Evolutionary conservation across 2,888 invertebrate genomes (phyloP), one percentile per base, ranked within the genome.

Genomic region (Taenaris catops): DNA sequence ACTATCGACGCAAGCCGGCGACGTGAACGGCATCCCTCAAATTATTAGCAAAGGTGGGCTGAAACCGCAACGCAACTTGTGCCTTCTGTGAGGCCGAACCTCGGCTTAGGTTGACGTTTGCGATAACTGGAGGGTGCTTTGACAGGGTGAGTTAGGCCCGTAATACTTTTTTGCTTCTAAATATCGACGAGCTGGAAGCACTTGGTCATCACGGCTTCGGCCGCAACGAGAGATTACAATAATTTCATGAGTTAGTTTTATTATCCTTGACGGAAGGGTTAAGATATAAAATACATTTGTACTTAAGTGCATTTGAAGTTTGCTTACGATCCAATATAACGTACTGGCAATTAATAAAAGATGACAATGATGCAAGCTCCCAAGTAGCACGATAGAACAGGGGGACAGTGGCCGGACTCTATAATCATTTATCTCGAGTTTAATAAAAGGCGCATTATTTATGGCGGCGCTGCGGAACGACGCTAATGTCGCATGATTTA

Each of bases 361-460:
- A 40, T 39, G 39, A 46, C 51, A 51, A 49, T 44, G 42, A 46
- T 35, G 35, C 26, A 29, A 35, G 38, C 44, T 36, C 28, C 46
- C 23, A 35, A 43, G 45, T 31, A 41, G 36, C 42, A 38, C 55
- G 57, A 46, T 53, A 61, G 69, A 66, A 67, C 71, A 72, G 67
- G 73, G 68, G 72, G 72, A 61, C 70, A 63, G 61, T 49, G 39
- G 34, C 26, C 25, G 51, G 51, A 76, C 73, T 84, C 79, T 79
- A 84, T 86, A 80, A 83, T 80, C 83, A 84, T 86, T 86, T 86
- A 86, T 86, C 83, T 83, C 78, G 67, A 75, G 80, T 87, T 84
- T 86, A 83, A 86, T 87, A 87, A 87, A 87, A 84, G 84, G 75
- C 70, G 79, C 74, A 79, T 86, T 84, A 84, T 86, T 83, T 79